phyloP scores from a whole-genome alignment of 2,113 vertebrate species.

The Sceloporus tristichus region DNA sequence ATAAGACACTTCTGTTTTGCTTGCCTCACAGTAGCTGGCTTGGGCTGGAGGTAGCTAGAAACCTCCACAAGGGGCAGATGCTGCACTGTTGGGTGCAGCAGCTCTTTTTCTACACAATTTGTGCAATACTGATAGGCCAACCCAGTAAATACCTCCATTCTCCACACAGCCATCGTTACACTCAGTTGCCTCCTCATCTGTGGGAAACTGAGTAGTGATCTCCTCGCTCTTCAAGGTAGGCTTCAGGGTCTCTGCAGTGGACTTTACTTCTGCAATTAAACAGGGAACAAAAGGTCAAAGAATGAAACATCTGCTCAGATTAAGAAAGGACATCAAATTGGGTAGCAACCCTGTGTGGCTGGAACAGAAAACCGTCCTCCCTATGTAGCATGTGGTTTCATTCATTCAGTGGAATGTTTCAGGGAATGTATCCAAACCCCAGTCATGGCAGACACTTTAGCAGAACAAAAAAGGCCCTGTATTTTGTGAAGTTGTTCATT shows the following conservation, averaged over 20 bases:
- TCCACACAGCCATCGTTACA: constrained; percentile 81
- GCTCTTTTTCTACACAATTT: not conserved
- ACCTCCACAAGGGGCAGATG: not conserved
- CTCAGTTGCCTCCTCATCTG: constrained; percentile 78
- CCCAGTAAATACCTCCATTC: constrained; percentile 77
- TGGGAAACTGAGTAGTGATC: constrained; percentile 81
- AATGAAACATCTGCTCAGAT: not conserved
- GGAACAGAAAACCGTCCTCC: not conserved
- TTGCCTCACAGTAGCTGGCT: too few relatives aligned
- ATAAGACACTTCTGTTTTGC: not conserved
- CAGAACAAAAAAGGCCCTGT: not conserved
- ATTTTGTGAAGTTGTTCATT: not conserved
- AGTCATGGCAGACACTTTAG: not conserved
- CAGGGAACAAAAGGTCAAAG: constrained; percentile 20
- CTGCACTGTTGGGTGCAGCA: not conserved
- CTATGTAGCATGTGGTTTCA: not conserved
- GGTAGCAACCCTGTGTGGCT: not conserved
- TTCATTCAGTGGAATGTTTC: not conserved
- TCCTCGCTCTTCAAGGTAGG: constrained; percentile 88
- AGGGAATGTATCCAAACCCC: not conserved
- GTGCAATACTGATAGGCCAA: not conserved
- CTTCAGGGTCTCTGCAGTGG: constrained; percentile 86
- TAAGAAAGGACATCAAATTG: not conserved
- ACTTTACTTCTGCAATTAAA: constrained; percentile 83
- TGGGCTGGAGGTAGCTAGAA: not conserved